Evolutionary conservation across 1,140 invertebrate species (phyloP), one percentile per base, ranked within the genome.

Genomic region (Drosophila fuyamai): DNA sequence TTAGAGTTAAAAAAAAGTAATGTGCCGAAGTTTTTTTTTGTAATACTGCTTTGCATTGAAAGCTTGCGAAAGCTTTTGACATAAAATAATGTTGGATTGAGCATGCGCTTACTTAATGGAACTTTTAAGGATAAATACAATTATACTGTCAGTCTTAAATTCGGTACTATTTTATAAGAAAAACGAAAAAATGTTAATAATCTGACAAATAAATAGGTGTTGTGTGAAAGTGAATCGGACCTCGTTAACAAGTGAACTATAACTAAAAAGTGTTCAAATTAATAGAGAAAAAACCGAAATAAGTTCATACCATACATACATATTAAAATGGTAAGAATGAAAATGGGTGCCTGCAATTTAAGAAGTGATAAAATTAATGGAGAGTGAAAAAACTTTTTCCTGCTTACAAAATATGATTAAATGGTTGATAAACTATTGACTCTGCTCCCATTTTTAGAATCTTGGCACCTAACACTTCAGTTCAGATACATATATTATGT

Each of bases 71-170:
- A 79, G 76, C 81, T 83, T 59, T 56, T 41, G 16, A 36, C 46
- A 62, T 35, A 58, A 63, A 62, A 40, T 60, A 74, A 47, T 48
- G 12, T 12, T 48, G 40, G 4, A 54, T 75, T 76, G 61, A 38
- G 75, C 82, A 75, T 85, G 82, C 79, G 82, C 73, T 59, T 23
- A 57, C 7, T 10, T 23, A 38, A 44, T 77, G 65, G 79, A 83
- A 85, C 86, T 80, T 74, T 74, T 59, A 80, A 84, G 80, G 67
- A 85, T 79, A 86, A 90, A 90, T 88, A 86, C 72, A 85, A 83
- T 90, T 86, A 83, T 89, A 80, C 76, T 80, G 72, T 63, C 77
- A 60, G 67, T 59, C 84, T 76, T 81, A 48, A 80, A 74, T 54
- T 44, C 53, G 53, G 51, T 76, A 83, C 76, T 62, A 66, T 78